Percentiles rank a stretch among this genome's conserved stretches.
phyloP scores from a whole-genome alignment of 2,888 invertebrate genomes.

The Coelinius sp. region DNA sequence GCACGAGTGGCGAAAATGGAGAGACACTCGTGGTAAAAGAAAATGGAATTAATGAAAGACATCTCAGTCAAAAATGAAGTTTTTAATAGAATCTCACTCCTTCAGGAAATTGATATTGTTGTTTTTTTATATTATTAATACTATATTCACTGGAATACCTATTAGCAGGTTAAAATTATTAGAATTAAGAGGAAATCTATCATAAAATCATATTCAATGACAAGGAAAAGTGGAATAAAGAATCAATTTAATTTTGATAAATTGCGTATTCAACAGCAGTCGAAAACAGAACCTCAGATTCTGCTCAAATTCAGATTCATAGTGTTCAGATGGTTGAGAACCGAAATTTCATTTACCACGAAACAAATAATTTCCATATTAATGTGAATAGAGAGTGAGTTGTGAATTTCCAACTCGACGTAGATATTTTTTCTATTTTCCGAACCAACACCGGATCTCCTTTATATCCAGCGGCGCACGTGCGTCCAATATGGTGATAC shows the following conservation, averaged over 20 bases:
- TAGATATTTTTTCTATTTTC: slow-evolving; percentile 7
- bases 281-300: neutral
- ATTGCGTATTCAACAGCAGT: too few species aligned
- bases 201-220: too few species aligned
- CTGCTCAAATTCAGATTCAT: neutral
- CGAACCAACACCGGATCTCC: neutral
- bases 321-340: neutral
- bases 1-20: neutral
- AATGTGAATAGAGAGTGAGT: neutral
- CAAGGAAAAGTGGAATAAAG: too few species aligned
- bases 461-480: neutral
- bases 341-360: neutral
- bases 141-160: neutral
- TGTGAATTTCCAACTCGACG: neutral
- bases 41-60: neutral
- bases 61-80: neutral
- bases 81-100: neutral
- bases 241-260: too few species aligned
- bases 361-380: slow-evolving; percentile 22
- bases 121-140: neutral
- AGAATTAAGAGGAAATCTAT: neutral
- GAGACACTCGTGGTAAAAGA: neutral
- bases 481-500: slow-evolving; percentile 16
- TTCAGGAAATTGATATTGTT: neutral
- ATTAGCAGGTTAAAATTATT: too few species aligned